phyloP scores from a whole-genome alignment of 2,113 vertebrate species.

The Catharus minimus region DNA sequence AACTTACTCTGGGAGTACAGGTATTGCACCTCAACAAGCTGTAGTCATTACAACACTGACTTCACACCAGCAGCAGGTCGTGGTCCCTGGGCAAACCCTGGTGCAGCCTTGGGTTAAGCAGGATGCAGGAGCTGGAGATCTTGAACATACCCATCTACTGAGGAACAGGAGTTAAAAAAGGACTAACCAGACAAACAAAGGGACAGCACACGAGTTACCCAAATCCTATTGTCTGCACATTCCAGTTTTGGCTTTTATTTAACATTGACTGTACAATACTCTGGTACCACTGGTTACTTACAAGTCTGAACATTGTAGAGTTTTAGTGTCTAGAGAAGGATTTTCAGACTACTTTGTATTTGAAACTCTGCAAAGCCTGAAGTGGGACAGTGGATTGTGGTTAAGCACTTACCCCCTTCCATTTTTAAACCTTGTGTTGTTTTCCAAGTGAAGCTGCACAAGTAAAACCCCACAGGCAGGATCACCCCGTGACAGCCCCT shows the following conservation, averaged over 20 bases:
- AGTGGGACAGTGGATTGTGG: not conserved
- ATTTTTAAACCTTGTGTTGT: not conserved
- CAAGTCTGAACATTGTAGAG: constrained; percentile 55
- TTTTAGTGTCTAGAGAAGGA: constrained; percentile 75
- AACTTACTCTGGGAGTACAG: constrained; percentile 59
- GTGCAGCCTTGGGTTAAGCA: constrained; percentile 67
- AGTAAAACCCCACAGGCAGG: not conserved
- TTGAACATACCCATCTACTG: constrained; percentile 61
- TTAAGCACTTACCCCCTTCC: not conserved
- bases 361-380: constrained; percentile 36
- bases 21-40: constrained; percentile 70
- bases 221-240: constrained; percentile 77
- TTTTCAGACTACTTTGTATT: constrained; percentile 70
- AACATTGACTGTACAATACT: constrained; percentile 78
- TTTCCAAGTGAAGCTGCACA: not conserved
- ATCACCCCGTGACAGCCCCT: not conserved
- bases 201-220: constrained; percentile 73
- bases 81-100: constrained; percentile 80
- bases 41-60: constrained; percentile 29
- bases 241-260: constrained; percentile 82
- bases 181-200: constrained; percentile 72
- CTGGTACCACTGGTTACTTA: constrained; percentile 71
- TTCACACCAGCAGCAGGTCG: constrained; percentile 67
- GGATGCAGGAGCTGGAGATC: constrained; percentile 60
- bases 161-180: constrained; percentile 61